Evolutionary conservation across 2,113 vertebrate species (phyloP).

Genomic region (Blennius ocellaris): DNA sequence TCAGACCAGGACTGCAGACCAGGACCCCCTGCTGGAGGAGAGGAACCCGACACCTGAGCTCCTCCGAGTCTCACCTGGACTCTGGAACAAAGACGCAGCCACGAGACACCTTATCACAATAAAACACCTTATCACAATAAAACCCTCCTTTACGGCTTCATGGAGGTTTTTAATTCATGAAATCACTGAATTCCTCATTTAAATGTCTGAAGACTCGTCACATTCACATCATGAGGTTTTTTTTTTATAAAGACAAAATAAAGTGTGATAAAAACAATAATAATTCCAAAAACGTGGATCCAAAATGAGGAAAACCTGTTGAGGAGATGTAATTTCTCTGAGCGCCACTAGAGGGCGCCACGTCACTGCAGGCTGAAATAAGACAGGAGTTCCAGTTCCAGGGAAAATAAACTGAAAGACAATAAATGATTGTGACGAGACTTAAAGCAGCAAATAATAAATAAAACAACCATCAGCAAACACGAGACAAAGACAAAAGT

Average conservation of each 20-base stretch:
- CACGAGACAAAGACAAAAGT: background rate
- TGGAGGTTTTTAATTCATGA: no score
- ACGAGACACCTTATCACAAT: no score
- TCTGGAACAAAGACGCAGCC: background rate
- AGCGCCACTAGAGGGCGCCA: conserved; percentile 35
- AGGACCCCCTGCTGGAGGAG: conserved; percentile 47
- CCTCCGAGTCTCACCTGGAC: background rate
- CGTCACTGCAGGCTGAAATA: background rate
- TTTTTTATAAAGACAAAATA: no score
- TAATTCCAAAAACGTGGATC: background rate
- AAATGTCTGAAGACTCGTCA: no score
- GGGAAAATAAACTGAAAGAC: background rate
- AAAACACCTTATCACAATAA: no score
- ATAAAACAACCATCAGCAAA: no score
- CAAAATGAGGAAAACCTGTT: fast-evolving
- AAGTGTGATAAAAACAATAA: no score
- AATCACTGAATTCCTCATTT: no score
- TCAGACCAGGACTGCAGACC: conserved; percentile 1
- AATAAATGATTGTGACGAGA: no score
- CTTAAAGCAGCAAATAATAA: no score
- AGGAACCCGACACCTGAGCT: conserved; percentile 48
- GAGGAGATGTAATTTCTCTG: background rate
- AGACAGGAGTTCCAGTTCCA: background rate
- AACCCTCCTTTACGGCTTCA: no score
- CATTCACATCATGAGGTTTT: no score